Evolutionary conservation across 1,140 invertebrate genomes (phyloP).

Genomic region (Bombus breviceps): DNA sequence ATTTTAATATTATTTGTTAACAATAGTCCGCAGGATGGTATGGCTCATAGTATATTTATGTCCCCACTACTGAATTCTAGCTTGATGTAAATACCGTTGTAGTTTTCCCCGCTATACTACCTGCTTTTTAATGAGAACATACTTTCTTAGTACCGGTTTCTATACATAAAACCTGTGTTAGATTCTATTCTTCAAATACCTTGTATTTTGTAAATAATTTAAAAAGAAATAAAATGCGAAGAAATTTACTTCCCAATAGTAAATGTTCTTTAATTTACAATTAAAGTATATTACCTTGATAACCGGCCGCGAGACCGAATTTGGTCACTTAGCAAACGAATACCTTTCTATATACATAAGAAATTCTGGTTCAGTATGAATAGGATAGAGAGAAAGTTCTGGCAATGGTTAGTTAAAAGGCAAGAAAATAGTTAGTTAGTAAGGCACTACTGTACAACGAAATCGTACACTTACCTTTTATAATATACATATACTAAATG

Average conservation of each 20-base stretch:
- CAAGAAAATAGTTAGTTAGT: neutral
- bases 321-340: neutral
- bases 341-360: neutral
- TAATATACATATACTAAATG: neutral
- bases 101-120: constrained; percentile 16
- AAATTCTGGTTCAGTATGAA: neutral
- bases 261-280: neutral
- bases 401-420: neutral
- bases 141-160: constrained; percentile 38
- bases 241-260: neutral
- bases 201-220: neutral
- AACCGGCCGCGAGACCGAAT: no score
- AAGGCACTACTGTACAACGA: neutral
- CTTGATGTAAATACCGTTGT: constrained; percentile 39
- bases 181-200: neutral
- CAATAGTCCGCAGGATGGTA: no score
- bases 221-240: neutral
- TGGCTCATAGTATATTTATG: no score
- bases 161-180: neutral
- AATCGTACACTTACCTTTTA: neutral
- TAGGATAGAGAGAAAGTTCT: neutral
- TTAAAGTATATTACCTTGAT: neutral
- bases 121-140: neutral
- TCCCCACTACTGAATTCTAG: neutral
- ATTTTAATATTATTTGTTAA: constrained; percentile 16